Evolutionary conservation across 2,888 invertebrate genomes (phyloP), one percentile per base, ranked within the genome.

Genomic region (Microplitis manilae): DNA sequence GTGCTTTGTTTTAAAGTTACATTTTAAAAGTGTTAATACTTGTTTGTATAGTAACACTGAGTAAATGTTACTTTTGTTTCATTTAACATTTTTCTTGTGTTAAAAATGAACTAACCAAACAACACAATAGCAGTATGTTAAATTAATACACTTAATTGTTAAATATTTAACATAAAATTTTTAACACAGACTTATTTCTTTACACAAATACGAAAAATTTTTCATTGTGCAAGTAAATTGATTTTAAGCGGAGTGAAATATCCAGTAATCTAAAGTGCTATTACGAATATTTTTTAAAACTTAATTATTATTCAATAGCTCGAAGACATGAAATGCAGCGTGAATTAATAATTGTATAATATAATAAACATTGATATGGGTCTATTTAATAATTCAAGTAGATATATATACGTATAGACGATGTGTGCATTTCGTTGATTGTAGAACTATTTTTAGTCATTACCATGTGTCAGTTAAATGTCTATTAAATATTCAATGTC

Each of bases 371-470:
- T 39, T 61, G 60, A 61, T 67, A 40, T 20, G 39, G 38, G 20
- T n/a, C 62, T 60, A 71, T 76, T 71, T 71, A 78, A 78, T 76
- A 78, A 78, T 70, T 67, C 78, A 77, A 50, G 75, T 76, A 72
- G 76, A 70, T 75, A 68, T 71, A 15, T 71, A 15, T 64, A 30
- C 17, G 40, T 72, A 62, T 72, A 39, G 17, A 62, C 38, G 61
- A 40, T 40, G 62, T 80, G 79, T 80, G 70, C 38, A 40, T 64
- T 64, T 40, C 50, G 78, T 75, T 79, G 80, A 81, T 79, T 82
- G 81, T 80, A 79, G 73, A 40, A 73, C 80, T 83, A 83, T 83
- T 82, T 83, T 79, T 81, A 83, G 80, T 72, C 60, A 71, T 64
- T 72, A 71, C 76, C 79, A 78, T 82, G 78, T 50, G 78, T 50